Conservation (phyloP, 2,888 invertebrate species). For the Philonicus albiceps region DNA sequence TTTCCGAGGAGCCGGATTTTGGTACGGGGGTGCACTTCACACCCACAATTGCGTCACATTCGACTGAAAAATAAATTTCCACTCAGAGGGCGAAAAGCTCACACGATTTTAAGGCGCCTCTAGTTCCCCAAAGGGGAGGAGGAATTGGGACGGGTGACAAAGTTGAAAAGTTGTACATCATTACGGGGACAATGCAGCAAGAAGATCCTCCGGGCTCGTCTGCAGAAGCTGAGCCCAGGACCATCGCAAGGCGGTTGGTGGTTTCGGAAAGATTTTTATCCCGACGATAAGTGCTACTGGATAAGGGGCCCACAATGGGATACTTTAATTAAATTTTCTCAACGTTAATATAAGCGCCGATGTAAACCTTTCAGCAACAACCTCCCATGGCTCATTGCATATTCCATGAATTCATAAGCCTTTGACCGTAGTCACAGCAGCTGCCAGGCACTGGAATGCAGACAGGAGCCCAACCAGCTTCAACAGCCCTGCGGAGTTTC, state of each 20-base stretch:
- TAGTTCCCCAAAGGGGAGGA: not conserved
- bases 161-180: not conserved
- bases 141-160: not conserved
- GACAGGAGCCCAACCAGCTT: not conserved
- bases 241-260: not conserved
- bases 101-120: not conserved
- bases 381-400: conserved; percentile 24
- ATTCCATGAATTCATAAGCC: conserved; percentile 41
- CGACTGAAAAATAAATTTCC: conserved; percentile 22
- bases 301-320: conserved; percentile 13
- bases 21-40: not conserved
- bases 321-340: conserved; percentile 40
- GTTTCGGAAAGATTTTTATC: conserved; percentile 27
- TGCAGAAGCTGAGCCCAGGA: not conserved
- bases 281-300: not conserved
- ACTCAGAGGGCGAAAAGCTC: conserved; percentile 4
- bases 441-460: conserved; percentile 23
- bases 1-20: not conserved
- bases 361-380: conserved; percentile 10
- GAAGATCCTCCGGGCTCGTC: not conserved
- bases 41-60: not conserved
- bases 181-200: not conserved
- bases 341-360: conserved; percentile 7
- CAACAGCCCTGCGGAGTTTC: not conserved
- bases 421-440: conserved; percentile 21